These are phyloP conservation scores for Stylophora pistillata DNA, from an alignment of 64 coral and sea anemone genomes.

Conservation along the genomic window DNA sequence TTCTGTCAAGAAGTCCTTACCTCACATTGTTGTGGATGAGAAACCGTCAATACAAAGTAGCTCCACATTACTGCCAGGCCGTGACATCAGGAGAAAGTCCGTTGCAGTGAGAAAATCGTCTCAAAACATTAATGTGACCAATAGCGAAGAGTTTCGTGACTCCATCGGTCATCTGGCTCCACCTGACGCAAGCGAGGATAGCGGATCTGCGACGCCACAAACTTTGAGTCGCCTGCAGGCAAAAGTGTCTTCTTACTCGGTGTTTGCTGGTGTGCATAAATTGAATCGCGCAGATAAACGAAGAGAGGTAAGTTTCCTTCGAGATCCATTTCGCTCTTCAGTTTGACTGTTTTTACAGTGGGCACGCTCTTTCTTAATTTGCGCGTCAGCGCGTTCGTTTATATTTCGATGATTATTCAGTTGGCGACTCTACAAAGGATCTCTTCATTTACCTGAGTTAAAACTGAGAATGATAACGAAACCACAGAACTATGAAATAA, in stretches of 20 bases:
- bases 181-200: not conserved
- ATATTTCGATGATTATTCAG: too few relatives aligned
- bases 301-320: slow-evolving; percentile 13
- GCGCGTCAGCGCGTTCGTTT: too few relatives aligned
- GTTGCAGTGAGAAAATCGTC: not conserved
- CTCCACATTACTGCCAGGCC: not conserved
- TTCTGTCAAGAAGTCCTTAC: slow-evolving; percentile 53
- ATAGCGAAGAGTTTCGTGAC: not conserved
- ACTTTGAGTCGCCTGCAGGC: slow-evolving; percentile 24
- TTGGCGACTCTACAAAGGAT: too few relatives aligned
- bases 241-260: slow-evolving; percentile 5
- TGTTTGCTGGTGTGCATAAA: slow-evolving; percentile 15
- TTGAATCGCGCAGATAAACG: slow-evolving; percentile 31
- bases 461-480: too few relatives aligned
- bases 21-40: slow-evolving; percentile 66
- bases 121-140: not conserved
- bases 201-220: not conserved
- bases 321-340: not conserved
- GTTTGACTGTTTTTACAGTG: too few relatives aligned
- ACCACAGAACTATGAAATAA: too few relatives aligned
- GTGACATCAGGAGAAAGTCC: slow-evolving; percentile 12
- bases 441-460: too few relatives aligned
- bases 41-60: not conserved
- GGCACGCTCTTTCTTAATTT: too few relatives aligned
- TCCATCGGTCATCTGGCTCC: not conserved